Conservation (phyloP, 2,113 vertebrate species). For the Laticauda laticaudata region DNA sequence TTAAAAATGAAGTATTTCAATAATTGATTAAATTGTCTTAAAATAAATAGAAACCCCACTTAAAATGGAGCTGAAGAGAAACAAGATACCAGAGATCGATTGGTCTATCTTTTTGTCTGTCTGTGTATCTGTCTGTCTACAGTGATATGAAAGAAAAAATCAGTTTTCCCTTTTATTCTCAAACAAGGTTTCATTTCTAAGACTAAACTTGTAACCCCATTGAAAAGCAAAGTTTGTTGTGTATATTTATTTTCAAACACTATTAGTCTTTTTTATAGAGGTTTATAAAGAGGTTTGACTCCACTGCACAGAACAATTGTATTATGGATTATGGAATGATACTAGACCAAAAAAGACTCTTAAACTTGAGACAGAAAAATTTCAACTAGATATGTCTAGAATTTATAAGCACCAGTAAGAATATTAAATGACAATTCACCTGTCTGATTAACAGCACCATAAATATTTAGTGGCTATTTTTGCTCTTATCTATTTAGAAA, state of each 20-base stretch:
- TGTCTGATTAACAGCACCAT: conserved; percentile 58
- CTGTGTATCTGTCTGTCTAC: background rate
- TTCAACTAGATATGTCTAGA: conserved; percentile 37
- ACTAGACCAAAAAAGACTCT: background rate
- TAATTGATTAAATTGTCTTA: background rate
- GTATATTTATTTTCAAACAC: background rate
- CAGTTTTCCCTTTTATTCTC: background rate
- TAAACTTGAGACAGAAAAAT: background rate
- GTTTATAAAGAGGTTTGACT: background rate
- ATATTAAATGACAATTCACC: conserved; percentile 38
- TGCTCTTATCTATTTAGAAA: conserved; percentile 54
- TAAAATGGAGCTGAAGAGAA: background rate
- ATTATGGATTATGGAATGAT: background rate
- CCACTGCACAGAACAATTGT: background rate
- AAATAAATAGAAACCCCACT: background rate
- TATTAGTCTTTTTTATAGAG: background rate
- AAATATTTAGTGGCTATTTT: conserved; percentile 63
- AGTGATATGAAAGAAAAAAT: background rate
- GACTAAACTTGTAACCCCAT: background rate
- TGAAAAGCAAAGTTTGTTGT: background rate
- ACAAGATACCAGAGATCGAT: background rate
- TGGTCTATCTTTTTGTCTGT: background rate
- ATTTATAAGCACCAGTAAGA: conserved; percentile 40
- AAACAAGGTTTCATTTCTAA: background rate
- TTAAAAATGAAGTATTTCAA: background rate